phyloP scores from a whole-genome alignment of 2,113 vertebrate genomes.

The Phainopepla nitens region DNA sequence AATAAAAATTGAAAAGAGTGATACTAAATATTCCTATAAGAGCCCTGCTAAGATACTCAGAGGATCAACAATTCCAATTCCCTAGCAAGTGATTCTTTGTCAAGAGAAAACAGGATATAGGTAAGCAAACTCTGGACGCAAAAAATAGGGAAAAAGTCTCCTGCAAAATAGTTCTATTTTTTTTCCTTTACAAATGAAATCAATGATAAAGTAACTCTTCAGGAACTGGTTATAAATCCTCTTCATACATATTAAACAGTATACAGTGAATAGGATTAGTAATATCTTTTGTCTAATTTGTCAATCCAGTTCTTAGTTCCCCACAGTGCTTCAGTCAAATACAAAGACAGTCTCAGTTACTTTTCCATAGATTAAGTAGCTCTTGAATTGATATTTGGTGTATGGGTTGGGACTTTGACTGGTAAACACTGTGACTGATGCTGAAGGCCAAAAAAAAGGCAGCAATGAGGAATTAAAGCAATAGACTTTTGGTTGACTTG shows the following conservation, averaged over 20 bases:
- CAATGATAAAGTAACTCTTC: slow-evolving; percentile 62
- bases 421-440: slow-evolving; percentile 60
- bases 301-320: slow-evolving; percentile 59
- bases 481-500: slow-evolving; percentile 41
- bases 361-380: slow-evolving; percentile 63
- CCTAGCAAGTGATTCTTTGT: neutral
- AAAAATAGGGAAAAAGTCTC: neutral
- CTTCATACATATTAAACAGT: slow-evolving; percentile 63
- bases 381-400: slow-evolving; percentile 60
- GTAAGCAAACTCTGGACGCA: neutral
- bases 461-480: slow-evolving; percentile 42
- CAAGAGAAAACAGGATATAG: neutral
- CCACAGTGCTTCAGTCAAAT: slow-evolving; percentile 51
- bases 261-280: slow-evolving; percentile 61
- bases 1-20: neutral
- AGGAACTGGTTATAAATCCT: slow-evolving; percentile 54
- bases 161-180: neutral
- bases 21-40: neutral
- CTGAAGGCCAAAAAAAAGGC: slow-evolving; percentile 52
- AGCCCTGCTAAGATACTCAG: neutral
- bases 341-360: slow-evolving; percentile 57
- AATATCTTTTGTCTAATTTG: slow-evolving; percentile 64
- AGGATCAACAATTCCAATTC: neutral
- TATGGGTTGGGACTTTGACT: slow-evolving; percentile 59
- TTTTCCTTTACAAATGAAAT: slow-evolving; percentile 56